Conservation (phyloP, 2,888 invertebrate genomes). For the Notodonta dromedarius region DNA sequence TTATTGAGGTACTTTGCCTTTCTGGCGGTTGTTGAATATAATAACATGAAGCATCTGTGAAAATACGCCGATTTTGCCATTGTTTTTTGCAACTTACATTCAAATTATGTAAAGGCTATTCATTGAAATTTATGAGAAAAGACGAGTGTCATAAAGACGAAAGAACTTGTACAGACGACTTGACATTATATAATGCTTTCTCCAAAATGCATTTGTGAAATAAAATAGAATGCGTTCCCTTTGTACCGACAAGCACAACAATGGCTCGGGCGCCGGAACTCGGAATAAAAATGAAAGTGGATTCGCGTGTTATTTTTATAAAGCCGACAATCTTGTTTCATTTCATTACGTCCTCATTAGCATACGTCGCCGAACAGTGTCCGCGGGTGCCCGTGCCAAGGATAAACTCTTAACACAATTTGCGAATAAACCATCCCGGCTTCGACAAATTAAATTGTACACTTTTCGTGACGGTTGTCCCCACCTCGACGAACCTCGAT, state of each 20-base stretch:
- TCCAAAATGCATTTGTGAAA: constrained; percentile 55
- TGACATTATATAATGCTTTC: constrained; percentile 52
- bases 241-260: constrained; percentile 64
- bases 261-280: constrained; percentile 71
- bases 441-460: constrained; percentile 39
- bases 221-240: constrained; percentile 64
- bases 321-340: constrained; percentile 77
- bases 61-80: constrained; percentile 28
- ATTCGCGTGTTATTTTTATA: constrained; percentile 79
- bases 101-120: constrained; percentile 33
- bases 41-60: constrained; percentile 40
- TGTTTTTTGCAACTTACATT: constrained; percentile 25
- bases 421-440: constrained; percentile 33
- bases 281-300: constrained; percentile 81
- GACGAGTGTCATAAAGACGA: constrained; percentile 29
- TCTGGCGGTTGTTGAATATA: constrained; percentile 40
- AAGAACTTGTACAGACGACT: constrained; percentile 24
- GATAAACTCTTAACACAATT: constrained; percentile 52
- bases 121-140: constrained; percentile 36
- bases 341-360: constrained; percentile 66
- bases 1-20: constrained; percentile 42
- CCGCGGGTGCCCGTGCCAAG: constrained; percentile 35
- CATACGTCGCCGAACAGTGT: constrained; percentile 46
- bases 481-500: constrained; percentile 15
- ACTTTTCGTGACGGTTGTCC: constrained; percentile 17